phyloP scores from a whole-genome alignment of 2,113 vertebrate genomes.

The Callospermophilus lateralis region DNA sequence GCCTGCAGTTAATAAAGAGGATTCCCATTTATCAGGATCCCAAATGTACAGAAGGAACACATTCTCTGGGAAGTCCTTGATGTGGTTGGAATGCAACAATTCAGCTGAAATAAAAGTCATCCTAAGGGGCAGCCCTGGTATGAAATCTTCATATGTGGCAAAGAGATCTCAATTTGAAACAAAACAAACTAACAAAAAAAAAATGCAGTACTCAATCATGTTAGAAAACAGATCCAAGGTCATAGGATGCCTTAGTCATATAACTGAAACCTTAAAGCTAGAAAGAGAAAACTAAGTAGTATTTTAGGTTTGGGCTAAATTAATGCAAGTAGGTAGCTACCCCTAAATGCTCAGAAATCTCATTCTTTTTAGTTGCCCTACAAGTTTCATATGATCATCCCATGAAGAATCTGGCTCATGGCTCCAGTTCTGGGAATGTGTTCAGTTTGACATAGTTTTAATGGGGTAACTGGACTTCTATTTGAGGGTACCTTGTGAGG shows the following conservation, averaged over 20 bases:
- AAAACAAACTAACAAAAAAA: neutral
- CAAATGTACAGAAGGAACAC: slow-evolving; percentile 17
- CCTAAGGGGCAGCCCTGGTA: neutral
- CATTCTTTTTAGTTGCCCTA: neutral
- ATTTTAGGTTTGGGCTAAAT: slow-evolving; percentile 29
- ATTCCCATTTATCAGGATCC: slow-evolving; percentile 36
- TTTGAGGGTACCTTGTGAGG: neutral
- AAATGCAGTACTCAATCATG: neutral
- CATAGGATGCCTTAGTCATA: neutral
- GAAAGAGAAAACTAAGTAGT: neutral
- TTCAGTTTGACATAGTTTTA: neutral
- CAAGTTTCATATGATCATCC: neutral
- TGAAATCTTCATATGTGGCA: slow-evolving; percentile 8
- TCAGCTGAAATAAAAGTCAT: slow-evolving; percentile 28
- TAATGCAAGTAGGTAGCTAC: neutral
- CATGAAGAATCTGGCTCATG: neutral
- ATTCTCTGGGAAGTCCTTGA: slow-evolving; percentile 39
- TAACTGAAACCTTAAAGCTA: neutral
- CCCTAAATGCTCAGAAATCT: neutral
- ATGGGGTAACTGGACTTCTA: neutral
- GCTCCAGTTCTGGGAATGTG: neutral
- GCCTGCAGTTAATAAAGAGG: slow-evolving; percentile 50
- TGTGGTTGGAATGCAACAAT: slow-evolving; percentile 52
- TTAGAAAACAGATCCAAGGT: slow-evolving; percentile 27
- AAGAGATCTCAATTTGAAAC: slow-evolving; percentile 51